These are phyloP conservation scores for Caenorhabditis latens DNA, from an alignment of 1,140 invertebrate species.

Conservation along the genomic window DNA sequence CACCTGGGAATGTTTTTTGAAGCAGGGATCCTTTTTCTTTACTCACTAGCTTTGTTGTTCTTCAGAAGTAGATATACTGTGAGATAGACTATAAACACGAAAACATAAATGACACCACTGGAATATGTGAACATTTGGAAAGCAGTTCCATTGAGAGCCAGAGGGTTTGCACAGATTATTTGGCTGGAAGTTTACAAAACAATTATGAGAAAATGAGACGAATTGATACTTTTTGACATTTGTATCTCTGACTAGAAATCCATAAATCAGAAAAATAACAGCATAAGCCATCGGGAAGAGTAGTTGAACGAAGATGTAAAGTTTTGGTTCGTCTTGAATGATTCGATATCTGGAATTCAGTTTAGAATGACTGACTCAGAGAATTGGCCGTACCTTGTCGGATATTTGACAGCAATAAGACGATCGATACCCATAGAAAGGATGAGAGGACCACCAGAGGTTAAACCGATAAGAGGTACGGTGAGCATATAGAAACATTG, in stretches of 20 bases:
- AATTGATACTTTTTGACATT: constrained; percentile 3
- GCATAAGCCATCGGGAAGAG: constrained; percentile 44
- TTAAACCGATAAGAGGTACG: constrained; percentile 19
- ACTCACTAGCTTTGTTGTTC: constrained; percentile 54
- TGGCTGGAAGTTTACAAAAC: constrained; percentile 8
- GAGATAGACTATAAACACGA: constrained; percentile 32
- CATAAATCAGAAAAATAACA: constrained; percentile 37
- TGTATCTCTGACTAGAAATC: background rate
- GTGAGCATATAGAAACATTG: constrained; percentile 46
- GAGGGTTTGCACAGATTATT: constrained; percentile 43
- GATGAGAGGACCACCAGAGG: constrained; percentile 27
- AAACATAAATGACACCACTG: constrained; percentile 43
- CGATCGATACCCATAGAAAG: constrained; percentile 54
- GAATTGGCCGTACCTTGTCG: constrained; percentile 3
- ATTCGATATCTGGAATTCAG: background rate
- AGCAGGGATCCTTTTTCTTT: background rate
- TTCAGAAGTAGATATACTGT: constrained; percentile 6
- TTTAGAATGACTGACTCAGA: no score
- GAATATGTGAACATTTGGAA: constrained; percentile 58
- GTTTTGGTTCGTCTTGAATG: background rate
- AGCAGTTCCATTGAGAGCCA: constrained; percentile 32
- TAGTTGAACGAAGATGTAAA: constrained; percentile 30
- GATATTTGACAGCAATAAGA: constrained; percentile 45
- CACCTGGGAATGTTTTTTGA: background rate
- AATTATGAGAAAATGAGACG: background rate